A percentile compares a stretch with the other conserved stretches of the same genome.
Conservation (phyloP, 2,797 vertebrate species). For the Sebastes goodei region DNA sequence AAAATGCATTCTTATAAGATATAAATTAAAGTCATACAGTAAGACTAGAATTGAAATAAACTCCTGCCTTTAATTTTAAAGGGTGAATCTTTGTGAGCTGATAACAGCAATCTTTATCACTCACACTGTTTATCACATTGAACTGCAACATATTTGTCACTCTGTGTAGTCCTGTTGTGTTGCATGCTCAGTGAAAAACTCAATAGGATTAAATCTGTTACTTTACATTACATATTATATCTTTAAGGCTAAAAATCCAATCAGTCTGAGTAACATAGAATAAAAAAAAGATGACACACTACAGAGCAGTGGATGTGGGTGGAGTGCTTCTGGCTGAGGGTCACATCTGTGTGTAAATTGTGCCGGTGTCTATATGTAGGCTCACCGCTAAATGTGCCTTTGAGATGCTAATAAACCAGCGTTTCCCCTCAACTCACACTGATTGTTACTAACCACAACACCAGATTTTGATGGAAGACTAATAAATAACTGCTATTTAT, state of each 20-base stretch:
- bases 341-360: constrained; percentile 74
- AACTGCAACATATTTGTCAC: neutral
- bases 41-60: neutral
- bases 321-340: neutral
- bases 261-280: neutral
- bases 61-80: neutral
- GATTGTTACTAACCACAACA: neutral
- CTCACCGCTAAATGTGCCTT: constrained; percentile 69
- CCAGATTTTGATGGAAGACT: neutral
- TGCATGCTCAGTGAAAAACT: neutral
- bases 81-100: neutral
- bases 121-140: neutral
- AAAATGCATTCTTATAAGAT: neutral
- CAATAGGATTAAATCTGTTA: neutral
- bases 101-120: neutral
- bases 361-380: constrained; percentile 42
- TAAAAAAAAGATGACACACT: no score
- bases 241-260: neutral
- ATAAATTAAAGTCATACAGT: neutral
- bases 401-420: constrained; percentile 53
- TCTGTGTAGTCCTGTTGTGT: neutral
- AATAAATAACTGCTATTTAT: neutral
- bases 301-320: neutral
- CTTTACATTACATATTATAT: neutral
- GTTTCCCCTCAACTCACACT: constrained; percentile 15